Percentiles rank a stretch among this genome's conserved stretches.
Evolutionary conservation across 2,888 invertebrate species (phyloP).

Genomic region (Drosophila phalerata): DNA sequence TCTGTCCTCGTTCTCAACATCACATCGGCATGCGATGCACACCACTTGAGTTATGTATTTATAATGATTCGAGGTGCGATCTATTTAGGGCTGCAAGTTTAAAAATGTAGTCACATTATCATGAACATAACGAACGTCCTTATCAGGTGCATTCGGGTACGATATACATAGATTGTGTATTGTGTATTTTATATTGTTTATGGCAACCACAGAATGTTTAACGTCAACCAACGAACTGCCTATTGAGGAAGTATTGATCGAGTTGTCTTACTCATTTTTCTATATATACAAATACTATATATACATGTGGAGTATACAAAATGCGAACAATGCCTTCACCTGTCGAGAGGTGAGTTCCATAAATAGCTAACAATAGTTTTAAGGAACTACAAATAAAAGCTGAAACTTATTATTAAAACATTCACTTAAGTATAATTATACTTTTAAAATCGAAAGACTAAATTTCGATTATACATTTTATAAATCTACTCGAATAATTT

Average conservation of each 20-base stretch:
- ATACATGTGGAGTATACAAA: neutral
- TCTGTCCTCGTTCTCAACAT: slow-evolving; percentile 8
- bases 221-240: slow-evolving; percentile 25
- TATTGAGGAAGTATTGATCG: slow-evolving; percentile 54
- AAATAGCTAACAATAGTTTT: slow-evolving; percentile 1
- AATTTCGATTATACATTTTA: neutral
- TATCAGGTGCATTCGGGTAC: slow-evolving; percentile 40
- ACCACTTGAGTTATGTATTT: slow-evolving; percentile 24
- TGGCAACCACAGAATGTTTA: slow-evolving; percentile 2
- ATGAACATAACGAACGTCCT: slow-evolving; percentile 28
- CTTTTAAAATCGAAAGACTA: neutral
- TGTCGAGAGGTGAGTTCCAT: slow-evolving; percentile 17
- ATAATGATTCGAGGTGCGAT: slow-evolving; percentile 25
- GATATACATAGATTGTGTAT: slow-evolving; percentile 18
- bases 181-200: too few species aligned
- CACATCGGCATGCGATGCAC: slow-evolving; percentile 54
- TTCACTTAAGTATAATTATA: neutral
- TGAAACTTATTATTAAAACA: neutral
- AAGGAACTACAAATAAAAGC: neutral
- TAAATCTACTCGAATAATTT: too few species aligned
- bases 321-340: neutral
- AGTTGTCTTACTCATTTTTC: slow-evolving; percentile 28
- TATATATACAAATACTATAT: slow-evolving; percentile 18
- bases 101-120: slow-evolving; percentile 23
- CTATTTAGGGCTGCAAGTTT: slow-evolving; percentile 33